Base-by-base conservation (phyloP, 2,797 vertebrate genomes). In the Lerista edwardsae region DNA sequence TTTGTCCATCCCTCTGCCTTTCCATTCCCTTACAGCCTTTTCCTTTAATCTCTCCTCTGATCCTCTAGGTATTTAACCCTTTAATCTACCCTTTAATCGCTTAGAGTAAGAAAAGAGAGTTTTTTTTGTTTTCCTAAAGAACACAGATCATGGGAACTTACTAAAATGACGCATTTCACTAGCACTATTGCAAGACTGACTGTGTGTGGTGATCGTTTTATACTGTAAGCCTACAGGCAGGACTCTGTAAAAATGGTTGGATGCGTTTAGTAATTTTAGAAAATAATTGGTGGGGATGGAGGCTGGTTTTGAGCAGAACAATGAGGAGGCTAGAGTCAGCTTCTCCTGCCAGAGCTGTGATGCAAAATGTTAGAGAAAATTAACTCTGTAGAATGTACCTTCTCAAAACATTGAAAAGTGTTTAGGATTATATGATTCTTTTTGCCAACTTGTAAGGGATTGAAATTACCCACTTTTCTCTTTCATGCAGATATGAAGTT, bases 401-500 rank as follows among this genome's bases (percentile, higher is more conserved):
- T 79, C 75, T 74, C 79, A 10, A 4, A 67, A 71, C 34, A 7
- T 77, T 44, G 41, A 44, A 44, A 57, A 62, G 23, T 41, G 57
- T 25, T 2, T 25, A 34, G 34, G n/a, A 74, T 12, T 5, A 11
- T 6, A 14, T 36, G 41, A 44, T 74, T 29, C 57, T 79, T 44
- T 25, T 27, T 69, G 0, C 73, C 64, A 68, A 29, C 19, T 61
- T 57, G 44, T 57, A 75, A 68, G 25, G 84, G 34, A 59, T 76
- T 91, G 11, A 91, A 82, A 0, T 81, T 82, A 80, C 65, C 44
- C 0, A 87, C 31, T 87, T 95, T 15, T 95, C 72, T 92, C 78
- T 69, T 23, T 90, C 15, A 5, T 77, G 84, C 95, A 99, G 98
- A 86, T 99, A 99, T 0, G 98, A 99, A 92, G 97, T 98, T 72